Conservation (phyloP, 2,888 invertebrate genomes). For the Drosophila pegasa region DNA sequence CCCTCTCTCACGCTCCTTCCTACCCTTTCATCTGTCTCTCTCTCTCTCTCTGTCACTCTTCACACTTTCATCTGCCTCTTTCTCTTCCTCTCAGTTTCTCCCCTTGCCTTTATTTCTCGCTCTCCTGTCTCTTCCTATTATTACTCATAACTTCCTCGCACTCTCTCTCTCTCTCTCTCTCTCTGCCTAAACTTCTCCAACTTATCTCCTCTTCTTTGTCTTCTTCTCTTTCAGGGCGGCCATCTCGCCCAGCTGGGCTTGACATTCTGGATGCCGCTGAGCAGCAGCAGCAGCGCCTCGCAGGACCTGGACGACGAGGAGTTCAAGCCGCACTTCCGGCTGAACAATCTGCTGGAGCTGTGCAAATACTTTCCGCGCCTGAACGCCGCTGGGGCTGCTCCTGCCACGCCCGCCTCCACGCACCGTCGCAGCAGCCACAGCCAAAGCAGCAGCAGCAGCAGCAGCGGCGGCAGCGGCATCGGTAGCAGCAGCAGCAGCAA, state of each 20-base stretch:
- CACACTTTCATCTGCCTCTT: too few species aligned
- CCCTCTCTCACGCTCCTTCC: too few species aligned
- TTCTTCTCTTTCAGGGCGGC: constrained; percentile 87
- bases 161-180: too few species aligned
- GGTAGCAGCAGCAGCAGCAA: constrained; percentile 25
- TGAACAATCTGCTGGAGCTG: constrained; percentile 81
- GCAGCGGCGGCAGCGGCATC: constrained; percentile 8
- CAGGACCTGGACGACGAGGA: constrained; percentile 74
- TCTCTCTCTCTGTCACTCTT: too few species aligned
- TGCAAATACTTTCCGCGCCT: constrained; percentile 81
- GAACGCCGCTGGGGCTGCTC: constrained; percentile 25
- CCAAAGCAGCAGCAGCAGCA: constrained; percentile 12
- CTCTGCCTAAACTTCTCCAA: too few species aligned
- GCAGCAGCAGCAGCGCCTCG: constrained; percentile 58
- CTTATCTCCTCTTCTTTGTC: not conserved
- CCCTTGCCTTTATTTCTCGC: too few species aligned
- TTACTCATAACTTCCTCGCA: too few species aligned
- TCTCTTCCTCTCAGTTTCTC: not conserved
- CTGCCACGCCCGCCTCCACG: not conserved
- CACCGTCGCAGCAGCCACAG: constrained; percentile 61
- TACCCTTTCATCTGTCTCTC: too few species aligned
- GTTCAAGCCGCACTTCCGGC: constrained; percentile 79
- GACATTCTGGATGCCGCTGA: constrained; percentile 92
- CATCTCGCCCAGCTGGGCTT: constrained; percentile 90
- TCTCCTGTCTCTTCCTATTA: too few species aligned